phyloP scores from a whole-genome alignment of 2,113 vertebrate genomes.

The Rhodinocichla rosea region DNA sequence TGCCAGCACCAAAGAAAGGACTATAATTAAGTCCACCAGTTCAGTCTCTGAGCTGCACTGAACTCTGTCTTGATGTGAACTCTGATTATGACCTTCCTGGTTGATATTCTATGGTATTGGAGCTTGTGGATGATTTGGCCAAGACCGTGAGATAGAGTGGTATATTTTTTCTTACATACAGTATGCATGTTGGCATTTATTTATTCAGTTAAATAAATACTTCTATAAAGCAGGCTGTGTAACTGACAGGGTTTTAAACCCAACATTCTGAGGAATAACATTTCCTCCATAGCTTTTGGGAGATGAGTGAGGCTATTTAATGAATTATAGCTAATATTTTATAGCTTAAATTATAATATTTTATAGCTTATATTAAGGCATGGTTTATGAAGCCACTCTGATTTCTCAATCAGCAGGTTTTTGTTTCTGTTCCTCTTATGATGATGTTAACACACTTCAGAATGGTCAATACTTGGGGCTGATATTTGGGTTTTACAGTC shows the following conservation, averaged over 20 bases:
- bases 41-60: background rate
- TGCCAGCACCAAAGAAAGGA: background rate
- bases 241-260: background rate
- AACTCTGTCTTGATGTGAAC: background rate
- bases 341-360: background rate
- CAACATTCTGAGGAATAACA: background rate
- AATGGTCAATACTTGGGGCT: background rate
- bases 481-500: background rate
- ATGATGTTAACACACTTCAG: background rate
- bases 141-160: background rate
- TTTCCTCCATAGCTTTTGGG: background rate
- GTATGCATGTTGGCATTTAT: background rate
- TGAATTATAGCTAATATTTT: background rate
- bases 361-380: background rate
- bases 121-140: background rate
- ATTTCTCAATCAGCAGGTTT: accelerated
- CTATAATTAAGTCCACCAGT: background rate
- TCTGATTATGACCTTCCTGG: background rate
- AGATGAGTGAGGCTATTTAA: background rate
- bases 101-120: background rate
- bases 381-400: background rate
- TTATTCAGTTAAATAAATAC: background rate
- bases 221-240: background rate
- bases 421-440: background rate
- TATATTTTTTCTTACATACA: background rate